Evolutionary conservation across 2,888 invertebrate species (phyloP).

Genomic region (Didymodactylos carnosus): DNA sequence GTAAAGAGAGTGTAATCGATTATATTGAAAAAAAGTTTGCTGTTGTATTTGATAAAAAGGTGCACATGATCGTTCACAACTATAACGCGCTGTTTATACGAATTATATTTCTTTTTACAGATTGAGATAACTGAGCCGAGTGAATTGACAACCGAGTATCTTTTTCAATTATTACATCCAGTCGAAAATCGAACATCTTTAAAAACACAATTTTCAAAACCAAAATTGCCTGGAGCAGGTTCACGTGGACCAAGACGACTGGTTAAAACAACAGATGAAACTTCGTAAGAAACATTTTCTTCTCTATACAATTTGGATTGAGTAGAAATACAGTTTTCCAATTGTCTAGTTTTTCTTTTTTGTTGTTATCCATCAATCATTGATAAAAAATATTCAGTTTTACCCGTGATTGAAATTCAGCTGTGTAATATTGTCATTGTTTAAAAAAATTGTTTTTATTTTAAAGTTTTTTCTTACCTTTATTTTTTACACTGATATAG

Average conservation of each 20-base stretch:
- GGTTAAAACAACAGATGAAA: neutral
- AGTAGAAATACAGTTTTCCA: too few relatives aligned
- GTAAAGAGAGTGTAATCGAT: conserved; percentile 46
- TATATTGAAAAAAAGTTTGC: neutral
- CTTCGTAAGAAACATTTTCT: neutral
- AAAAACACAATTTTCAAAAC: neutral
- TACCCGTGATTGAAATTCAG: too few relatives aligned
- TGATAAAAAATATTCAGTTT: too few relatives aligned
- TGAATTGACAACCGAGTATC: neutral
- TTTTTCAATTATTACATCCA: neutral
- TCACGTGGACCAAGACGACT: neutral
- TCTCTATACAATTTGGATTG: too few relatives aligned
- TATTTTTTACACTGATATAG: too few relatives aligned
- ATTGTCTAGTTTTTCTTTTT: too few relatives aligned
- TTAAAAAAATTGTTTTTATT: too few relatives aligned
- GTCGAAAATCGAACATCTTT: neutral
- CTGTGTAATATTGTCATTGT: too few relatives aligned
- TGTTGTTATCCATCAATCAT: too few relatives aligned
- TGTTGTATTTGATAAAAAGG: neutral
- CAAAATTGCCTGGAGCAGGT: neutral
- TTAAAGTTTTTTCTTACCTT: too few relatives aligned
- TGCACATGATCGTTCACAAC: neutral
- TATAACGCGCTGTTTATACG: neutral
- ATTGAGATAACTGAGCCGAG: neutral
- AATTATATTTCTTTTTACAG: neutral